These are phyloP conservation scores for Micoletzkya japonica DNA, from an alignment of 2,888 invertebrate species.

Conservation along the genomic window DNA sequence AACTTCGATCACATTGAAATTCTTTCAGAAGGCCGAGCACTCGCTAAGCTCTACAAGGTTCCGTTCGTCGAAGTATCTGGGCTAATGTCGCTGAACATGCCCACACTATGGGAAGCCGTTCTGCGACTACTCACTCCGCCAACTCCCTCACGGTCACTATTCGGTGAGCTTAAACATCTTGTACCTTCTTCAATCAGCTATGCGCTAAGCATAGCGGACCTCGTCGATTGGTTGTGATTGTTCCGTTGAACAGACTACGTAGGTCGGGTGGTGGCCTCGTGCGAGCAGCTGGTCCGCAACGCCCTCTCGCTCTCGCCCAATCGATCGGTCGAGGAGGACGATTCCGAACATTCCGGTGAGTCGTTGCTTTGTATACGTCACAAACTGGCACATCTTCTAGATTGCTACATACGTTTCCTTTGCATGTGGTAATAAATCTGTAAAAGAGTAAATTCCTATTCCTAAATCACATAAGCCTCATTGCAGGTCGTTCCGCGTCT, in stretches of 20 bases:
- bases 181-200: too few relatives aligned
- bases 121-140: constrained; percentile 22
- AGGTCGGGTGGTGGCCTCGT: constrained; percentile 24
- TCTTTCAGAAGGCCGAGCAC: constrained; percentile 55
- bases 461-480: too few relatives aligned
- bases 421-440: too few relatives aligned
- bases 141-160: background rate
- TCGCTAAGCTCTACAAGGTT: constrained; percentile 59
- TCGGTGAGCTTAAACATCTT: background rate
- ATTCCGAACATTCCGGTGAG: constrained; percentile 11
- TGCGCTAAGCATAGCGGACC: too few relatives aligned
- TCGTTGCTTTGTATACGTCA: too few relatives aligned
- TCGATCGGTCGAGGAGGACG: constrained; percentile 21
- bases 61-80: constrained; percentile 56
- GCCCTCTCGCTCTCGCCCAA: constrained; percentile 17
- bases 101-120: constrained; percentile 46
- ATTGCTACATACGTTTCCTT: too few relatives aligned
- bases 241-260: background rate
- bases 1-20: background rate
- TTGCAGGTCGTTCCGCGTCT: too few relatives aligned
- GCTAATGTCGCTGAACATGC: constrained; percentile 52
- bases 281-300: constrained; percentile 27
- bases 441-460: too few relatives aligned
- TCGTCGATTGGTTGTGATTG: background rate
- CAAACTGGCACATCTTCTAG: too few relatives aligned